Conservation (phyloP, 2,888 invertebrate species). For the Aporophyla nigra region DNA sequence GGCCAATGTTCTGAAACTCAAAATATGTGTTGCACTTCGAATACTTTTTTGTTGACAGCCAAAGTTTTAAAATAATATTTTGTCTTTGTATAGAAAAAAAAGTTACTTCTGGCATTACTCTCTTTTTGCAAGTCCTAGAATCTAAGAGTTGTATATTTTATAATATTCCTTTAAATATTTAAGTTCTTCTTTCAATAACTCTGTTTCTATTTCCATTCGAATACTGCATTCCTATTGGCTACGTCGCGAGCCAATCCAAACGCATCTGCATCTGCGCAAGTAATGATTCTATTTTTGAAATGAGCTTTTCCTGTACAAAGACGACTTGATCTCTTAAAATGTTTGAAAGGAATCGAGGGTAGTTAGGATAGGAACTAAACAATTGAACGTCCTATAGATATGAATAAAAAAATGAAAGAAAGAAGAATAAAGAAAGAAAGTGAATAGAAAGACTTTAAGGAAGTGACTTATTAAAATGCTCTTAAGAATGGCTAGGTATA, state of each 20-base stretch:
- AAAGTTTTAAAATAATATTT: constrained; percentile 16
- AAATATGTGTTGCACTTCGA: constrained; percentile 13
- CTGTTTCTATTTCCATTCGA: not conserved
- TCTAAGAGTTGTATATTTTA: constrained; percentile 17
- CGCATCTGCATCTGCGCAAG: not conserved
- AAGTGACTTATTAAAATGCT: constrained; percentile 60
- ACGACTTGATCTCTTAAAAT: constrained; percentile 21
- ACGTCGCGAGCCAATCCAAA: constrained; percentile 6
- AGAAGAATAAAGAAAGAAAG: constrained; percentile 6
- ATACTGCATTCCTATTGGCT: constrained; percentile 18
- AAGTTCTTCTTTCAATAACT: not conserved
- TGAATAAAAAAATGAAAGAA: constrained; percentile 14
- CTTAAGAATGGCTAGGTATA: constrained; percentile 53
- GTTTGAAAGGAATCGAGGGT: constrained; percentile 28
- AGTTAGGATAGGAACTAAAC: constrained; percentile 29
- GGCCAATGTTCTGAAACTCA: constrained; percentile 10
- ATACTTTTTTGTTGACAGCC: constrained; percentile 2
- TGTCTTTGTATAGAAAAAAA: constrained; percentile 37
- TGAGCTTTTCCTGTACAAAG: constrained; percentile 14
- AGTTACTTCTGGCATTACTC: constrained; percentile 2
- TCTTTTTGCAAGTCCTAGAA: not conserved
- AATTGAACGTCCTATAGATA: constrained; percentile 48
- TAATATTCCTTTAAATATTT: not conserved
- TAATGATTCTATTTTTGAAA: constrained; percentile 8
- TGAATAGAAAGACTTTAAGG: constrained; percentile 44